Evolutionary conservation across 2,888 invertebrate genomes (phyloP).

Genomic region (Zhuqinia jingwanae): DNA sequence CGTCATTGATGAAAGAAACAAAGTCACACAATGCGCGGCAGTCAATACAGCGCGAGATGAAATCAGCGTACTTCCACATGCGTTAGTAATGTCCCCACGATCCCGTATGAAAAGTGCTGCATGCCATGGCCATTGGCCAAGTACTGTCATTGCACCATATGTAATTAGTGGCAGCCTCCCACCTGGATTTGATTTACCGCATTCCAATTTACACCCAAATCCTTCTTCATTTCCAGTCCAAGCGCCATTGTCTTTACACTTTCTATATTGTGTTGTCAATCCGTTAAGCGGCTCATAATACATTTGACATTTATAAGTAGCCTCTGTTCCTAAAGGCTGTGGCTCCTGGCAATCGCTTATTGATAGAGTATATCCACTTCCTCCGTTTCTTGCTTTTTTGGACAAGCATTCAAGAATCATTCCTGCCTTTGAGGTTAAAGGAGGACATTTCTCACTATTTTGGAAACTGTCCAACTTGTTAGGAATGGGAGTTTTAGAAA

Average conservation of each 20-base stretch:
- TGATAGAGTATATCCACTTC: conserved; percentile 13
- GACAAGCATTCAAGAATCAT: conserved; percentile 62
- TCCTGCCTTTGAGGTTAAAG: conserved; percentile 17
- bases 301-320: conserved; percentile 74
- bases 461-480: neutral
- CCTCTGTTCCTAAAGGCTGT: conserved; percentile 70
- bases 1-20: conserved; percentile 37
- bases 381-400: conserved; percentile 8
- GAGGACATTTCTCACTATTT: conserved; percentile 37
- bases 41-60: conserved; percentile 73
- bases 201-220: conserved; percentile 75
- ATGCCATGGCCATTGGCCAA: conserved; percentile 88
- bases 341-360: conserved; percentile 56
- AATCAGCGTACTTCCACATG: conserved; percentile 86
- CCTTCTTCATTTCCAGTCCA: conserved; percentile 70
- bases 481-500: too few relatives aligned
- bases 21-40: conserved; percentile 77
- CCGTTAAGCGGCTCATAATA: conserved; percentile 74
- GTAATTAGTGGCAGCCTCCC: conserved; percentile 74
- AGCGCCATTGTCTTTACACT: conserved; percentile 75
- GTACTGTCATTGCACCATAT: conserved; percentile 77
- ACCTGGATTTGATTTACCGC: conserved; percentile 72
- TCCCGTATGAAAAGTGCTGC: conserved; percentile 81
- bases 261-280: conserved; percentile 67
- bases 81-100: conserved; percentile 81